Percentiles rank a stretch among this genome's conserved stretches.
phyloP scores from a whole-genome alignment of 2,888 invertebrate species.

The Galerucella nymphaeae region DNA sequence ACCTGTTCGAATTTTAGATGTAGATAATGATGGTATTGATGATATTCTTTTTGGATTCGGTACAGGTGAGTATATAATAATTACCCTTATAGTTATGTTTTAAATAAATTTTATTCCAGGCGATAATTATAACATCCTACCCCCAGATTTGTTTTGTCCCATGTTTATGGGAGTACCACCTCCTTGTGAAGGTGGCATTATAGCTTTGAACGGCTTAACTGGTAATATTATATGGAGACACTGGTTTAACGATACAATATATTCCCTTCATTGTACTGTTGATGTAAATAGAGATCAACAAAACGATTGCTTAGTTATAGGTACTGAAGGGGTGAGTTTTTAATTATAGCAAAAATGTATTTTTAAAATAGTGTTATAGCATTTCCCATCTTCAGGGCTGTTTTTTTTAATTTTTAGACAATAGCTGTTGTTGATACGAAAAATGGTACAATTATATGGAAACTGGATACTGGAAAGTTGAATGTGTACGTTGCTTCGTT shows the following conservation, averaged over 20 bases:
- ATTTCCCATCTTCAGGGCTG: not conserved
- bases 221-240: conserved; percentile 80
- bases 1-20: conserved; percentile 76
- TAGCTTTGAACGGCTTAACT: conserved; percentile 78
- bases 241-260: conserved; percentile 79
- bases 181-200: conserved; percentile 80
- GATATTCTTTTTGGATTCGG: conserved; percentile 84
- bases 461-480: conserved; percentile 64
- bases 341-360: not conserved
- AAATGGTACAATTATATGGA: conserved; percentile 76
- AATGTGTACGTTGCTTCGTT: conserved; percentile 79
- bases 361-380: not conserved
- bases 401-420: conserved; percentile 63
- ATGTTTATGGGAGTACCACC: conserved; percentile 74
- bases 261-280: conserved; percentile 76
- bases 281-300: conserved; percentile 78
- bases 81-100: no score
- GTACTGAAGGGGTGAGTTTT: conserved; percentile 74
- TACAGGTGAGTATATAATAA: conserved; percentile 72
- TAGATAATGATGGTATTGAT: conserved; percentile 76
- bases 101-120: conserved; percentile 54
- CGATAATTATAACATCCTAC: conserved; percentile 70
- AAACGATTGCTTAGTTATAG: conserved; percentile 79
- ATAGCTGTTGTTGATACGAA: conserved; percentile 74
- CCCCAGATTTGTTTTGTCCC: conserved; percentile 71